These are phyloP conservation scores for Barypeithes pellucidus DNA, from an alignment of 2,888 invertebrate genomes.

Conservation along the genomic window DNA sequence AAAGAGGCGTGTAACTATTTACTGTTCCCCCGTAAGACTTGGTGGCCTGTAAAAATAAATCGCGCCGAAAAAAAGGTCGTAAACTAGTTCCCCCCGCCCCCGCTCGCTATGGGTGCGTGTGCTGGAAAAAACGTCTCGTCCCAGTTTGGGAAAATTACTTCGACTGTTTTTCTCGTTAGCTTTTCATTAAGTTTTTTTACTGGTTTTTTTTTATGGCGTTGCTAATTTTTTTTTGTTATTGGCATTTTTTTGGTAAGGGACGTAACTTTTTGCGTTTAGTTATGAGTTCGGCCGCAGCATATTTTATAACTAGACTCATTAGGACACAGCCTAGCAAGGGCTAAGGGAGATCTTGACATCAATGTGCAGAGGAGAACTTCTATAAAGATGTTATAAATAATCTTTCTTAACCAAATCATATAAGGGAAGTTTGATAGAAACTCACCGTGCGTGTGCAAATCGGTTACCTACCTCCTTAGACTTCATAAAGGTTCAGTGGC, in stretches of 20 bases:
- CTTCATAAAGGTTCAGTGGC: too few relatives aligned
- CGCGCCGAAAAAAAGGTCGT: constrained; percentile 40
- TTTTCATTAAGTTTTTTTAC: constrained; percentile 24
- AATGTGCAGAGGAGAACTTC: too few relatives aligned
- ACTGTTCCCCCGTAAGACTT: constrained; percentile 43
- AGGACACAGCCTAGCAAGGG: too few relatives aligned
- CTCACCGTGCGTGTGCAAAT: too few relatives aligned
- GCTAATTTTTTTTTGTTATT: constrained; percentile 8
- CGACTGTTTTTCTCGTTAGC: constrained; percentile 20
- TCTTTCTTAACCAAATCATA: too few relatives aligned
- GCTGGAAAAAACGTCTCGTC: constrained; percentile 6
- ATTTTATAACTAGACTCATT: too few relatives aligned
- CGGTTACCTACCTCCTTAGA: too few relatives aligned
- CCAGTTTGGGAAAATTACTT: constrained; percentile 12
- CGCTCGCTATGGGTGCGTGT: constrained; percentile 37
- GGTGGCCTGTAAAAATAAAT: constrained; percentile 43
- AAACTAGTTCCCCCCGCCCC: constrained; percentile 40
- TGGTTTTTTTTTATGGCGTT: constrained; percentile 9
- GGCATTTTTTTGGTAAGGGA: not conserved
- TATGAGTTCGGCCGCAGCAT: too few relatives aligned
- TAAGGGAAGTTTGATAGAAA: too few relatives aligned
- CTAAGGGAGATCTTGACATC: too few relatives aligned
- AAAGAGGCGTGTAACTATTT: constrained; percentile 49
- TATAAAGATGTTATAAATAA: too few relatives aligned
- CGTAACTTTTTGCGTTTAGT: too few relatives aligned